Conservation (phyloP, 2,113 vertebrate genomes). For the Lagenorhynchus albirostris region DNA sequence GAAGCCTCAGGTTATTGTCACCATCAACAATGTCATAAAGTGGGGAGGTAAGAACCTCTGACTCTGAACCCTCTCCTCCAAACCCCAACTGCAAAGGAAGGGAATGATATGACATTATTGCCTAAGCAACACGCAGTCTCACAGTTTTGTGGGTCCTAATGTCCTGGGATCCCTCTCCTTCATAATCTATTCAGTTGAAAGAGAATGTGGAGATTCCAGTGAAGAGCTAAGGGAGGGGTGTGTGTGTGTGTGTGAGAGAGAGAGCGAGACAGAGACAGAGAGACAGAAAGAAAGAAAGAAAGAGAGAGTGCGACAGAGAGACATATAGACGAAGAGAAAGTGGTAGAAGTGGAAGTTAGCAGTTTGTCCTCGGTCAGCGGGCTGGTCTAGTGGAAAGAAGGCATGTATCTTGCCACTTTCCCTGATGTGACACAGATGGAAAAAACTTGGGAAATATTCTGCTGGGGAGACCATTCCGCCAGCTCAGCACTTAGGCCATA, state of each 20-base stretch:
- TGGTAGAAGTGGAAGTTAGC: background rate
- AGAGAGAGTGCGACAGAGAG: background rate
- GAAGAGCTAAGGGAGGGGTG: background rate
- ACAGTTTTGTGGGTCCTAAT: background rate
- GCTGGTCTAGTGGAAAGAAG: background rate
- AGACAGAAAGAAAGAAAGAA: background rate
- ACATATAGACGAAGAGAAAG: background rate
- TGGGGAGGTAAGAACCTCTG: background rate
- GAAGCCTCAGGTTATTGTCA: background rate
- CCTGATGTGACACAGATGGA: conserved; percentile 2
- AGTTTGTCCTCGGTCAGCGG: background rate
- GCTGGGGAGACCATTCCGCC: background rate
- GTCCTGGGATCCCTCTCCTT: background rate
- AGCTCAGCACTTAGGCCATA: background rate
- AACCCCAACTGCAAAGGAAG: conserved; percentile 4
- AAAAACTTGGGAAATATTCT: background rate
- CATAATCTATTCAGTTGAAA: background rate
- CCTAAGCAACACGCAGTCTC: background rate
- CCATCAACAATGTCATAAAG: background rate
- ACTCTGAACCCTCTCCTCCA: background rate
- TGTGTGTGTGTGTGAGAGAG: background rate
- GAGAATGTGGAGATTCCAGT: background rate
- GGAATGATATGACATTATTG: background rate
- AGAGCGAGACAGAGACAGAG: background rate
- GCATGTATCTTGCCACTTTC: background rate